These are phyloP conservation scores for Amphipyra tragopoginis DNA, from an alignment of 2,888 invertebrate genomes.

Conservation along the genomic window DNA sequence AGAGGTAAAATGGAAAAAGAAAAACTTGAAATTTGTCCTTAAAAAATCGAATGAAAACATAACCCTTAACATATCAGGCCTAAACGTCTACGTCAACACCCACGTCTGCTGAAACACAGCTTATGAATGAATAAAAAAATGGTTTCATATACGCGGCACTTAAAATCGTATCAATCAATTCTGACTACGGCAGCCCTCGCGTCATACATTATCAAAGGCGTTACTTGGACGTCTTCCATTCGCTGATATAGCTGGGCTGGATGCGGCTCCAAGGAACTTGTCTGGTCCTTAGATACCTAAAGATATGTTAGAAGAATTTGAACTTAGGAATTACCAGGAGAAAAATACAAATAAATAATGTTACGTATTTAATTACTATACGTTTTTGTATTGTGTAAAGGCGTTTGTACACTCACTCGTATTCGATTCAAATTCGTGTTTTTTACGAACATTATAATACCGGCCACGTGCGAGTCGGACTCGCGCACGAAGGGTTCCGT, in stretches of 20 bases:
- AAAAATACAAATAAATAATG: too few relatives aligned
- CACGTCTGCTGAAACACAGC: constrained; percentile 34
- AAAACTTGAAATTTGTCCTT: too few relatives aligned
- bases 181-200: constrained; percentile 62
- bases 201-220: constrained; percentile 67
- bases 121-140: constrained; percentile 54
- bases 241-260: constrained; percentile 42
- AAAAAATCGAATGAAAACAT: background rate
- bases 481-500: too few relatives aligned
- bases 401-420: too few relatives aligned
- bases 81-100: constrained; percentile 10
- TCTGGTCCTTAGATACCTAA: background rate
- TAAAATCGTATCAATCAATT: constrained; percentile 70
- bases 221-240: constrained; percentile 67
- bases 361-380: too few relatives aligned
- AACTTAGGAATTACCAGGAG: too few relatives aligned
- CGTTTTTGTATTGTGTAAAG: too few relatives aligned
- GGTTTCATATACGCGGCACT: constrained; percentile 59
- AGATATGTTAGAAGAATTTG: too few relatives aligned
- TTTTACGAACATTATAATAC: too few relatives aligned
- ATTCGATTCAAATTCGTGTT: too few relatives aligned
- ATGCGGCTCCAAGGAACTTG: constrained; percentile 13
- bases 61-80: background rate
- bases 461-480: too few relatives aligned
- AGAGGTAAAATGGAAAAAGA: too few relatives aligned